Conservation (phyloP, 2,797 vertebrate genomes). For the Coreius guichenoti region DNA sequence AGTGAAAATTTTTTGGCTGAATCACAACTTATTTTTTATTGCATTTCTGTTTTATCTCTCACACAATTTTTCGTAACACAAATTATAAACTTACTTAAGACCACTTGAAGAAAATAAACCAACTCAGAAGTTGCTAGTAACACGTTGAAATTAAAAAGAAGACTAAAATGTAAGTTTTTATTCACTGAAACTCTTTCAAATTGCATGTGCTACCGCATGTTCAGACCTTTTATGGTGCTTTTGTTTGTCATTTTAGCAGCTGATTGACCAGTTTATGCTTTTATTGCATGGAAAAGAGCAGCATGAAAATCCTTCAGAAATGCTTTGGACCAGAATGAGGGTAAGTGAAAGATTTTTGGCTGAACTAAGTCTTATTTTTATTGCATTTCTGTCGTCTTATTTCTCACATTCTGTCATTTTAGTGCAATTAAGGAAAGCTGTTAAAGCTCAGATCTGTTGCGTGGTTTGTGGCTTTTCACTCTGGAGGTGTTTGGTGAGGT, state of each 20-base stretch:
- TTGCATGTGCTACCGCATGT: neutral
- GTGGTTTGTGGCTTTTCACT: conserved; percentile 31
- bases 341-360: conserved; percentile 12
- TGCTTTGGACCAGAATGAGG: neutral
- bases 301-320: neutral
- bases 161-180: neutral
- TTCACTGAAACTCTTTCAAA: neutral
- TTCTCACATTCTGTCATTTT: conserved; percentile 10
- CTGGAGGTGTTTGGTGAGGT: conserved; percentile 31
- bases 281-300: neutral
- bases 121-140: neutral
- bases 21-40: too few species aligned
- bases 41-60: too few species aligned
- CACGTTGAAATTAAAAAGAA: neutral
- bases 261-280: neutral
- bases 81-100: too few species aligned
- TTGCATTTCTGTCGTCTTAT: conserved; percentile 18
- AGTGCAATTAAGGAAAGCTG: conserved; percentile 16
- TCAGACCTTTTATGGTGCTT: neutral
- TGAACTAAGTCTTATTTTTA: neutral
- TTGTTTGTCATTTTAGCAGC: neutral
- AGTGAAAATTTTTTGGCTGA: too few species aligned
- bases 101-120: too few species aligned
- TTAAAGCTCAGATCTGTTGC: conserved; percentile 35
- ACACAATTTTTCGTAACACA: too few species aligned